Conservation (phyloP, 2,888 invertebrate genomes). For the Harpalus rufipes region DNA sequence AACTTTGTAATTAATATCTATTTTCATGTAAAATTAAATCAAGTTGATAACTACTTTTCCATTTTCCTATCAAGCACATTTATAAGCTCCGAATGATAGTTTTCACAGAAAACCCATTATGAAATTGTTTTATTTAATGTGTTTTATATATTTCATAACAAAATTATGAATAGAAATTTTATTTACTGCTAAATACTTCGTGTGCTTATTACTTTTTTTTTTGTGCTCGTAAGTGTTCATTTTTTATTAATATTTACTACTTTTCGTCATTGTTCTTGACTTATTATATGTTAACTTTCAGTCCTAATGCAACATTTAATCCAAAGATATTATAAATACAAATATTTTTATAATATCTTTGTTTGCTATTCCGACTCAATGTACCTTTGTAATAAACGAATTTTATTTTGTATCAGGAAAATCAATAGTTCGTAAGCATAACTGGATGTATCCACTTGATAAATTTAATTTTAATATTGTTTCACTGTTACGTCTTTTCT, state of each 20-base stretch:
- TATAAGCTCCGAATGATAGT: conserved; percentile 36
- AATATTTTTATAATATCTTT: conserved; percentile 4
- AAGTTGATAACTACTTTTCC: conserved; percentile 45
- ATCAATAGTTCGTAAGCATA: conserved; percentile 52
- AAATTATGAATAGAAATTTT: conserved; percentile 16
- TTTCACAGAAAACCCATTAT: conserved; percentile 1
- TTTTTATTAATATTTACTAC: conserved; percentile 36
- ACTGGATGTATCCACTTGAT: conserved; percentile 50
- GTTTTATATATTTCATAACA: conserved; percentile 17
- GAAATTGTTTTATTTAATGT: conserved; percentile 22
- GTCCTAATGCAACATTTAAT: conserved; percentile 13
- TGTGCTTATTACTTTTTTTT: conserved; percentile 50
- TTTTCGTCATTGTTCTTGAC: conserved; percentile 41
- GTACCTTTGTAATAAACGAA: conserved; percentile 62
- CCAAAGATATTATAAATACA: conserved; percentile 16
- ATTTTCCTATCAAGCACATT: conserved; percentile 57
- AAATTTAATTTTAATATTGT: conserved; percentile 18
- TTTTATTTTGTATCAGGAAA: conserved; percentile 65
- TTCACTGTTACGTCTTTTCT: not conserved
- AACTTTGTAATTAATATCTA: conserved; percentile 61
- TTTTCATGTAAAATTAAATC: conserved; percentile 57
- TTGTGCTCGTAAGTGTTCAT: conserved; percentile 28
- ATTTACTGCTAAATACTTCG: conserved; percentile 19
- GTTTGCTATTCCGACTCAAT: conserved; percentile 56
- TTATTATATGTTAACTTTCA: conserved; percentile 23